Evolutionary conservation across 2,113 vertebrate species (phyloP).

Genomic region (Saccopteryx bilineata): DNA sequence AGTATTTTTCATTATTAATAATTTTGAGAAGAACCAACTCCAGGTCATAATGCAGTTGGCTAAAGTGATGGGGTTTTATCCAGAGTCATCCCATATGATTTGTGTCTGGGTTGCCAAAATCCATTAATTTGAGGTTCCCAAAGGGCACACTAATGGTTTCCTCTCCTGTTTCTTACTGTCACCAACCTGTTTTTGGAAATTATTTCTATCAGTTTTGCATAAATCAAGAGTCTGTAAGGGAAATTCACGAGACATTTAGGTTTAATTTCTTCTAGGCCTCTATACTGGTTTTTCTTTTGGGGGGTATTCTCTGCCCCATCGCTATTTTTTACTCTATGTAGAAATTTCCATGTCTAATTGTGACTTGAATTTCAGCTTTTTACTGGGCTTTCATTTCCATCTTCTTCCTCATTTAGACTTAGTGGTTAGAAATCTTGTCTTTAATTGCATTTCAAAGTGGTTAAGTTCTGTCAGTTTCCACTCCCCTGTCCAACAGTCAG

Average conservation of each 20-base stretch:
- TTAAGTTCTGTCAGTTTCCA: constrained; percentile 68
- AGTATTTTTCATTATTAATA: constrained; percentile 83
- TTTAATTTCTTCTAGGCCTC: constrained; percentile 11
- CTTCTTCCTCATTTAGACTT: constrained; percentile 67
- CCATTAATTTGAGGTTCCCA: not conserved
- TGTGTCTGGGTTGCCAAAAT: constrained; percentile 61
- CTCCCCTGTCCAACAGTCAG: constrained; percentile 31
- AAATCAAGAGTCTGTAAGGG: constrained; percentile 9
- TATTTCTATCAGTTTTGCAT: constrained; percentile 47
- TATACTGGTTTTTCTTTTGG: not conserved
- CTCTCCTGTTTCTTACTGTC: constrained; percentile 32
- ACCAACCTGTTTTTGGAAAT: constrained; percentile 59
- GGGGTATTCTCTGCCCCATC: not conserved
- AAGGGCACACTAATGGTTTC: constrained; percentile 31
- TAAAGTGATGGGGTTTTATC: constrained; percentile 46
- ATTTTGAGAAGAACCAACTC: constrained; percentile 76
- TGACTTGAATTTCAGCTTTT: constrained; percentile 35
- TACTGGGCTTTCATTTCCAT: constrained; percentile 63
- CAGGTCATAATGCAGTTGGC: constrained; percentile 62
- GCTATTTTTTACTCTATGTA: not conserved
- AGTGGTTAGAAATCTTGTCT: constrained; percentile 69
- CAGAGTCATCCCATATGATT: constrained; percentile 60
- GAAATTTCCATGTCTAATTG: constrained; percentile 67
- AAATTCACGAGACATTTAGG: not conserved
- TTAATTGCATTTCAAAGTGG: constrained; percentile 74